Conservation (phyloP, 2,797 vertebrate species). For the Melopsittacus undulatus region DNA sequence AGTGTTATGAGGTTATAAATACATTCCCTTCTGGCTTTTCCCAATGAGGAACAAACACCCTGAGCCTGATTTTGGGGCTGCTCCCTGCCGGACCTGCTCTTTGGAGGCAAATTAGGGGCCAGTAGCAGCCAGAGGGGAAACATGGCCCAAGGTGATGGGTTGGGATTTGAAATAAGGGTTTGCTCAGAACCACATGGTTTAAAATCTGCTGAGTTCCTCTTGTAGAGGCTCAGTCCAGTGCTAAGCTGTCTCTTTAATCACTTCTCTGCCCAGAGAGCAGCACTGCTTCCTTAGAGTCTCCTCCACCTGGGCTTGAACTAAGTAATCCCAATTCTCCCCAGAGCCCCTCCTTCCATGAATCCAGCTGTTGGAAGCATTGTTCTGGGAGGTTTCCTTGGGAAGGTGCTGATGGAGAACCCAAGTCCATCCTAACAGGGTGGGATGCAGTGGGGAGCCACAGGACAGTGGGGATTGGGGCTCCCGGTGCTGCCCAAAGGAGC, state of each 20-base stretch:
- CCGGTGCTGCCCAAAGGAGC: rapidly evolving
- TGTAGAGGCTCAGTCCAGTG: background rate
- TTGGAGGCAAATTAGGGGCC: background rate
- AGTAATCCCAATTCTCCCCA: background rate
- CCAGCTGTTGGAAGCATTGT: background rate
- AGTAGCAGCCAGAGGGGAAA: background rate
- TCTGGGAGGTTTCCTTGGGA: background rate
- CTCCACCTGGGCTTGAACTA: background rate
- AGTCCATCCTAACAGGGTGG: rapidly evolving
- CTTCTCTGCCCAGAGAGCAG: background rate
- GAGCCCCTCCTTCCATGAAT: background rate
- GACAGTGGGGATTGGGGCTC: rapidly evolving
- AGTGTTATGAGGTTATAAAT: background rate
- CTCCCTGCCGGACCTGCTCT: background rate
- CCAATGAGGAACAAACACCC: background rate
- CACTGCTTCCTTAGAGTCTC: background rate
- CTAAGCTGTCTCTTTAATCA: background rate
- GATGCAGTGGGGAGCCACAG: rapidly evolving
- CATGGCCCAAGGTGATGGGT: background rate
- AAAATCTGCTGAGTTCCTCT: background rate
- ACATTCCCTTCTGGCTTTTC: background rate
- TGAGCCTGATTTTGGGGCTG: background rate
- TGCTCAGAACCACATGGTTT: background rate
- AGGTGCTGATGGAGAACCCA: background rate
- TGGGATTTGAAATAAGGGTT: background rate